Base-by-base conservation (phyloP, 2,113 vertebrate species). In the Ctenomys sociabilis region DNA sequence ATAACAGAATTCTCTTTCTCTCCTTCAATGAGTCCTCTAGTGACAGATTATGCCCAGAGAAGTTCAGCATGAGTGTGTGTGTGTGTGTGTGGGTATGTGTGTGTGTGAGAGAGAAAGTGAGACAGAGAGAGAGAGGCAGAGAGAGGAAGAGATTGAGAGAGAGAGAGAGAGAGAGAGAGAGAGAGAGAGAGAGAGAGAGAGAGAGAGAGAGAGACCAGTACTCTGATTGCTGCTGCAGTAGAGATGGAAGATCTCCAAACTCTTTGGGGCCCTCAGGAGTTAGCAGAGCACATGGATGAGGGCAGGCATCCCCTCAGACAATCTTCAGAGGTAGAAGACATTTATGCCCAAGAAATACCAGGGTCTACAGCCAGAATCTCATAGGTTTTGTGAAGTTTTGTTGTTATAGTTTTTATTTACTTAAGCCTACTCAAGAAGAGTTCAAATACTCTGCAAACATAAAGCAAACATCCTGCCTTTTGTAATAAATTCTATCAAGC, bases 381-480 rank as follows among this genome's bases (percentile, higher is more conserved):
- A 24, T 14, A 30, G 82, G 57, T 6, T 95, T 85, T 21, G 64
- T 54, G 40, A 61, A 81, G 1, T 32, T 37, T 93, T 16, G 1
- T 63, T 54, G 14, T 12, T 30, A 30, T 35, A 35, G 17, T 14
- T 81, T 81, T 45, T 88, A 37, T 95, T 94, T 94, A 35, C 22
- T 22, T 3, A 49, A 17, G 12, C 61, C 40, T 70, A 49, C 61
- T 68, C 57, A 94, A 52, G 68, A 78, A 22, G 49, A 26, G 73
- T 54, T 45, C 35, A 49, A 78, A 30, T 83, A 54, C 75, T 94
- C 16, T 77, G 43, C 57, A 93, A 40, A 81, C 43, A 77, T 57
- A 92, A 91, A 73, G 63, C 68, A 93, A 95, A 70, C 45, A 52
- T 70, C 6, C 30, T 88, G 26, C 26, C 84, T 82, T 92, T 77